Percentiles rank a stretch among this genome's conserved stretches.
Evolutionary conservation across 2,113 vertebrate species (phyloP).

Genomic region (Micromys minutus): DNA sequence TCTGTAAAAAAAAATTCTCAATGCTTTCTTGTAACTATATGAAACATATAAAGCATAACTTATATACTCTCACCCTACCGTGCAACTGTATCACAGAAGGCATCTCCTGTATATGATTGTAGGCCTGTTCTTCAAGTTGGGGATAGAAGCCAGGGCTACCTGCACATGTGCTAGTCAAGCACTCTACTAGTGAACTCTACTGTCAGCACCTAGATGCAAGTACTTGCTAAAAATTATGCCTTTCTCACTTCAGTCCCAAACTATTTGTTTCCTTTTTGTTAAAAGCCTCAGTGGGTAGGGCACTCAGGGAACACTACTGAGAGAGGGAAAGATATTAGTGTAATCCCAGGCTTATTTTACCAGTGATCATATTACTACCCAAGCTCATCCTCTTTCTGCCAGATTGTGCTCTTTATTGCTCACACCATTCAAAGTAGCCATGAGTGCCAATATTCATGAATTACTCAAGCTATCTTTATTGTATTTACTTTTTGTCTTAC

Average conservation of each 20-base stretch:
- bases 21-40: neutral
- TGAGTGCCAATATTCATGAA: slow-evolving; percentile 60
- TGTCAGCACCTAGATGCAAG: neutral
- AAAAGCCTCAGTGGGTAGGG: slow-evolving; percentile 27
- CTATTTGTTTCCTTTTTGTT: slow-evolving; percentile 51
- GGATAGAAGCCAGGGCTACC: neutral
- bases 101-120: neutral
- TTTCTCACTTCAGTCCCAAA: slow-evolving; percentile 45
- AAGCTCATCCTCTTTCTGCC: slow-evolving; percentile 57
- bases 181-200: neutral
- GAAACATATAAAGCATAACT: neutral
- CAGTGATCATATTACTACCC: slow-evolving; percentile 63
- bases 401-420: slow-evolving; percentile 67
- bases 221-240: slow-evolving; percentile 31
- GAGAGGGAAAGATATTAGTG: slow-evolving; percentile 24
- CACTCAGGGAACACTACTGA: slow-evolving; percentile 34
- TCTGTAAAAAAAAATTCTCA: neutral
- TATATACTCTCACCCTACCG: neutral
- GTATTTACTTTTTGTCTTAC: slow-evolving; percentile 68
- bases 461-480: slow-evolving; percentile 62
- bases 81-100: neutral
- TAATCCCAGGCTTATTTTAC: slow-evolving; percentile 53
- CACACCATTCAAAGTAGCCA: slow-evolving; percentile 66
- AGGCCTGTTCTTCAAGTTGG: neutral
- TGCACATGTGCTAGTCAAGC: neutral